These are phyloP conservation scores for Jaculus jaculus DNA, from an alignment of 2,113 vertebrate genomes.

Conservation along the genomic window DNA sequence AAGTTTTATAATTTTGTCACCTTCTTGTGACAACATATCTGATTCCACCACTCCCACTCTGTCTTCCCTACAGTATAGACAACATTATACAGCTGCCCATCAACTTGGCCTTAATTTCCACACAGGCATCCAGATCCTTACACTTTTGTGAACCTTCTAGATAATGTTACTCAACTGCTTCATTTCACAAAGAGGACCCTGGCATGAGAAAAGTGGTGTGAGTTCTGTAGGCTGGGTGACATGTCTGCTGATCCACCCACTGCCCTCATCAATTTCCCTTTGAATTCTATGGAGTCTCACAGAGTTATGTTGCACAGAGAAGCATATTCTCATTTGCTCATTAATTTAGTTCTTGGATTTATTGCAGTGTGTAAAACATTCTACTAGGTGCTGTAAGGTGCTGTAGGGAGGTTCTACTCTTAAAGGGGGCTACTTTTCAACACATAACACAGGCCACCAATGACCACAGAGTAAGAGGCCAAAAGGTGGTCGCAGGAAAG, in stretches of 20 bases:
- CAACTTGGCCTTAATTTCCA: background rate
- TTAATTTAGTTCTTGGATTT: background rate
- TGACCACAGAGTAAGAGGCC: fast-evolving
- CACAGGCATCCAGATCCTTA: fast-evolving
- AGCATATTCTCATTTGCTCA: background rate
- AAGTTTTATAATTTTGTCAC: fast-evolving
- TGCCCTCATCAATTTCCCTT: background rate
- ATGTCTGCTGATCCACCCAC: background rate
- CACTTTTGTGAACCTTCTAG: background rate
- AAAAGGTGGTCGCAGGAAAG: fast-evolving
- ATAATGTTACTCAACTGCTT: too few species aligned
- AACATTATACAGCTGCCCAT: fast-evolving
- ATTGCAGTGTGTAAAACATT: fast-evolving
- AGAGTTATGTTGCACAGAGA: too few species aligned
- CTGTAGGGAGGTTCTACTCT: background rate
- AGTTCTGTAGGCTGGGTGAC: background rate
- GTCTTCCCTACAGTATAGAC: fast-evolving
- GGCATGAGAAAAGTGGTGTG: background rate
- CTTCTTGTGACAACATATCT: fast-evolving
- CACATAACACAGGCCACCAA: fast-evolving
- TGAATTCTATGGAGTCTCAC: background rate
- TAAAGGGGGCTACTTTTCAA: too few species aligned
- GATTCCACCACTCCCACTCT: background rate
- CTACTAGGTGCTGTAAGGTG: too few species aligned
- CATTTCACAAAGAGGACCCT: background rate